Base-by-base conservation (phyloP, 2,797 vertebrate species). In the Muraenolepis orangiensis region DNA sequence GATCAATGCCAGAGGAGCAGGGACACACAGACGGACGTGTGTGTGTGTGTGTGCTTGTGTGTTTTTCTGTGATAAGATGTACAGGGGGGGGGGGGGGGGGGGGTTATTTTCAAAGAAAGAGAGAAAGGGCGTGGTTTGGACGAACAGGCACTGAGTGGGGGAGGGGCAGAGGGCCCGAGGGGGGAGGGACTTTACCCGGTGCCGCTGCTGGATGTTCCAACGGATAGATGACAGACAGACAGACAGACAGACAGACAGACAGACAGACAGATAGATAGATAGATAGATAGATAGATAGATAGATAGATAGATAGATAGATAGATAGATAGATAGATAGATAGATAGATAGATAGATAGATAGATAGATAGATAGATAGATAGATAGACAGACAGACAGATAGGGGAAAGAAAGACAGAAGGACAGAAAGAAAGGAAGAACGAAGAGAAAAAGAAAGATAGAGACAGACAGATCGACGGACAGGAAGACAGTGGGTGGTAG, bases 181-280 rank as follows among this genome's bases (percentile, higher is more conserved):
- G 70, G 83, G 81, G 80, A 80, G 86, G 71, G 89, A 94, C 91
- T 93, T 95, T 95, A 95, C 94, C 95, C 93, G 91, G 91, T 88
- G 89, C 92, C 92, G 91, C 94, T 91, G 89, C 85, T 94, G 93
- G 82, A 89, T 90, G 89, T 93, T 93, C 94, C 70, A 89, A 90
- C 80, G 90, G 84, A 92, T 87, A 93, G 87, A 93, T 92, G 92
- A 92, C 85, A 91, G 51, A 93, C 86, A 71, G 82, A 89, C 76
- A 87, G 85, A 89, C 83, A 90, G 82, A 34, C 11, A 87, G 78
- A 91, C 73, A 75, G 73, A 81, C 72, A 70, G 40, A 16, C 78
- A 86, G 80, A 87, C 67, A 84, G 74, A 81, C 51, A 79, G 80
- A 80, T 69, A 30, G 61, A 10, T 14, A 64, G 51, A 57, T 2